A percentile compares a stretch with the other conserved stretches of the same genome.
phyloP scores from a whole-genome alignment of 2,888 invertebrate genomes.

The Aleiodes alternator region DNA sequence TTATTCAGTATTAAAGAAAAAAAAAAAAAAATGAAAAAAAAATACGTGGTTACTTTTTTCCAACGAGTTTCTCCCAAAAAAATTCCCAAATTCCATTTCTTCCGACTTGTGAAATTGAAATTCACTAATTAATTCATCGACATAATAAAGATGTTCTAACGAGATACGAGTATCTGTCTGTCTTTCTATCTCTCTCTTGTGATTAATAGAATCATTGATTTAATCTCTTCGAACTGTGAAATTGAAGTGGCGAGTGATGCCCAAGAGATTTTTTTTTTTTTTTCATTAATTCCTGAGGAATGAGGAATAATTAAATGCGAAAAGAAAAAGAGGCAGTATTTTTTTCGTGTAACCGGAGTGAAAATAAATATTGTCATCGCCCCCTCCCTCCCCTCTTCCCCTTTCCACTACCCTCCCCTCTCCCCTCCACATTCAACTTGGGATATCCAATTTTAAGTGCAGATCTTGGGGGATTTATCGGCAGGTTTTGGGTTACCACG shows the following conservation, averaged over 20 bases:
- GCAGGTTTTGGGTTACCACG: constrained; percentile 47
- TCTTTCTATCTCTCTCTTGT: too few species aligned
- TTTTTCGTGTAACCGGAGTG: background rate
- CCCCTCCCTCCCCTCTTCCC: background rate
- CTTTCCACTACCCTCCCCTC: background rate
- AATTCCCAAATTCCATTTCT: background rate
- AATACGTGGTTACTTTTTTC: background rate
- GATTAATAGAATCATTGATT: background rate
- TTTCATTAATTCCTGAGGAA: background rate
- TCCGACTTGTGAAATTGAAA: background rate
- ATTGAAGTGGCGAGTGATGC: background rate
- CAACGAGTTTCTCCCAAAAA: background rate
- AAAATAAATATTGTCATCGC: constrained; percentile 45
- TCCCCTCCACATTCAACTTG: background rate
- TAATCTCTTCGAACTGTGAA: background rate
- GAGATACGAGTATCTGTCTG: background rate
- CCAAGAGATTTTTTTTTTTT: background rate
- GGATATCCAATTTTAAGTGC: constrained; percentile 28
- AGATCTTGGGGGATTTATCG: constrained; percentile 43
- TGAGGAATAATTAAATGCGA: background rate
- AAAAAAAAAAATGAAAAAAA: background rate
- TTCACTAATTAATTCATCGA: too few species aligned
- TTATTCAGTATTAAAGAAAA: too few species aligned
- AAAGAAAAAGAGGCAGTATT: background rate
- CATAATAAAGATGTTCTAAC: background rate